Conservation (phyloP, 2,113 vertebrate species). For the Phasianus colchicus region DNA sequence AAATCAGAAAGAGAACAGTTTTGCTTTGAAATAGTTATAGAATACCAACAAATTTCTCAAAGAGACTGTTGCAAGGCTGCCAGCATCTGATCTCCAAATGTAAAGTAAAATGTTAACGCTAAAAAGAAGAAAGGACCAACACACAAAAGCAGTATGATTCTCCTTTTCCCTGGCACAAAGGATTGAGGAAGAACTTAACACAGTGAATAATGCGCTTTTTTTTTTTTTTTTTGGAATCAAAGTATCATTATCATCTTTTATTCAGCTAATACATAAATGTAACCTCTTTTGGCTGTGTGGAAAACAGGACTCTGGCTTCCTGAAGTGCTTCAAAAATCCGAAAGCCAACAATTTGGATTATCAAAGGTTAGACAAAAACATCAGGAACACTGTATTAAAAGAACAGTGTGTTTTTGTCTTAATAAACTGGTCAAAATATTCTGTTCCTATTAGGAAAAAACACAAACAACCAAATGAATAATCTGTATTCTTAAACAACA, state of each 20-base stretch:
- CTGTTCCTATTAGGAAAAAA: neutral
- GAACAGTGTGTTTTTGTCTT: neutral
- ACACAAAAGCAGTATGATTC: neutral
- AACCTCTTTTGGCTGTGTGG: neutral
- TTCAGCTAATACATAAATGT: neutral
- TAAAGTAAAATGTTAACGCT: neutral
- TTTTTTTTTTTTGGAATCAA: neutral
- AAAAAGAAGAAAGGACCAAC: neutral
- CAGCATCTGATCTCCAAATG: neutral
- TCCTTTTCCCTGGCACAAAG: neutral
- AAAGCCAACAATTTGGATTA: neutral
- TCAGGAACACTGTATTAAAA: neutral
- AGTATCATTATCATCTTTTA: neutral
- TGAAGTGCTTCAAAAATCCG: neutral
- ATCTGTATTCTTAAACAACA: neutral
- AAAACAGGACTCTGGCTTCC: neutral
- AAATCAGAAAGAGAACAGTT: neutral
- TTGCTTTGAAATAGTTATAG: constrained; percentile 3
- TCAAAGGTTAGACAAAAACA: neutral
- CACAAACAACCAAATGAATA: neutral
- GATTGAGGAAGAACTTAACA: neutral
- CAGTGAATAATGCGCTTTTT: neutral
- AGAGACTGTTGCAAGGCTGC: neutral
- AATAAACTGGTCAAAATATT: neutral
- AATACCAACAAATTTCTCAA: neutral